Conservation (phyloP, 1,140 invertebrate genomes). For the Megalopta genalis region DNA sequence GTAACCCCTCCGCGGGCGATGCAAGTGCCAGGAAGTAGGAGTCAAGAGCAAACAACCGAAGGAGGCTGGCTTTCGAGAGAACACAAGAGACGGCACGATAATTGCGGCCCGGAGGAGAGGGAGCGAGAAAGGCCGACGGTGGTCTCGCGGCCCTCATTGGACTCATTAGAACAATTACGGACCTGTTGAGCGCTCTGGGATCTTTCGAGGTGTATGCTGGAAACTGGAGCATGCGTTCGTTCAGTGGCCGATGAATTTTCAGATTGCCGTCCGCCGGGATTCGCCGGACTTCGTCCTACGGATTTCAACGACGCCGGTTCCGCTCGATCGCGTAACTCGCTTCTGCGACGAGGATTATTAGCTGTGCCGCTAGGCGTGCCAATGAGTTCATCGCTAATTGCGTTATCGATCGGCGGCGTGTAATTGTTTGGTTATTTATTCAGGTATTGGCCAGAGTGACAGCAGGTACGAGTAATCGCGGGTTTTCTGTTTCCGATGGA, state of each 20-base stretch:
- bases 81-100: slow-evolving; percentile 25
- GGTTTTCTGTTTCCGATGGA: too few species aligned
- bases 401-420: too few species aligned
- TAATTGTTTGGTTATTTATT: too few species aligned
- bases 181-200: slow-evolving; percentile 5
- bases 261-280: not conserved
- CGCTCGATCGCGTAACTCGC: too few species aligned
- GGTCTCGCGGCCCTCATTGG: slow-evolving; percentile 19
- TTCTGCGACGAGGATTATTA: not conserved
- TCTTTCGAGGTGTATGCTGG: slow-evolving; percentile 20
- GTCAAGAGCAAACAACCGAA: slow-evolving; percentile 40
- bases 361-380: too few species aligned
- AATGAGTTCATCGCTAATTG: too few species aligned
- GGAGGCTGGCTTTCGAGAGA: slow-evolving; percentile 24
- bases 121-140: not conserved
- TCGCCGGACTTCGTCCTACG: not conserved
- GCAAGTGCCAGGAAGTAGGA: slow-evolving; percentile 46
- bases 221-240: slow-evolving; percentile 17
- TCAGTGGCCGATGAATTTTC: not conserved
- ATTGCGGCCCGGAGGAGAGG: not conserved
- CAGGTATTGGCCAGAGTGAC: too few species aligned
- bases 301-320: not conserved
- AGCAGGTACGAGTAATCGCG: too few species aligned
- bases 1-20: slow-evolving; percentile 23
- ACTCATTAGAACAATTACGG: slow-evolving; percentile 46